These are phyloP conservation scores for Drosophila setosimentum DNA, from an alignment of 2,888 invertebrate species.

Conservation along the genomic window DNA sequence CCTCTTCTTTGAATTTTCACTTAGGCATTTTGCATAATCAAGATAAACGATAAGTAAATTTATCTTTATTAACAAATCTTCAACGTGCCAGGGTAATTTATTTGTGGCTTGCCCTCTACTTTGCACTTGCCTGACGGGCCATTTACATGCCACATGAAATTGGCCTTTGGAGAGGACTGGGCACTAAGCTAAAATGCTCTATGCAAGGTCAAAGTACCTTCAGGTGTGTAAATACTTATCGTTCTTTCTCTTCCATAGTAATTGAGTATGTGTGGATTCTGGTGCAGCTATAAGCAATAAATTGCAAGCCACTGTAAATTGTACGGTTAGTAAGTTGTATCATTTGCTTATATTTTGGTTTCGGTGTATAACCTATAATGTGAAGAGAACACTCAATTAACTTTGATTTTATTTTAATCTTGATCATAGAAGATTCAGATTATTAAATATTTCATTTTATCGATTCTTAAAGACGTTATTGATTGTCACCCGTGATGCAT, in stretches of 20 bases:
- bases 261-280: slow-evolving; percentile 10
- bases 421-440: neutral
- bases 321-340: neutral
- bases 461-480: neutral
- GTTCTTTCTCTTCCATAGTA: neutral
- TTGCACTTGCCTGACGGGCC: slow-evolving; percentile 35
- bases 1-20: slow-evolving; percentile 73
- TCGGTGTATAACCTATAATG: neutral
- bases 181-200: slow-evolving; percentile 17
- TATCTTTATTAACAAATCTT: slow-evolving; percentile 79
- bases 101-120: slow-evolving; percentile 58
- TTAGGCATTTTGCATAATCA: slow-evolving; percentile 79
- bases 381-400: neutral
- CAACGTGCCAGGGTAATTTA: slow-evolving; percentile 74
- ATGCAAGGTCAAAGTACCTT: slow-evolving; percentile 23
- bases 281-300: neutral
- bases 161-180: slow-evolving; percentile 32
- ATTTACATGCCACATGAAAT: slow-evolving; percentile 59
- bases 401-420: neutral
- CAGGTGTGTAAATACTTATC: slow-evolving; percentile 19
- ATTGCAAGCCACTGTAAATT: neutral
- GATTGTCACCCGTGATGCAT: neutral
- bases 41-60: slow-evolving; percentile 79
- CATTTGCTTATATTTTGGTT: neutral
- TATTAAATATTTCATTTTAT: neutral